Evolutionary conservation across 2,797 vertebrate species (phyloP).

Genomic region (Chrosomus eos): DNA sequence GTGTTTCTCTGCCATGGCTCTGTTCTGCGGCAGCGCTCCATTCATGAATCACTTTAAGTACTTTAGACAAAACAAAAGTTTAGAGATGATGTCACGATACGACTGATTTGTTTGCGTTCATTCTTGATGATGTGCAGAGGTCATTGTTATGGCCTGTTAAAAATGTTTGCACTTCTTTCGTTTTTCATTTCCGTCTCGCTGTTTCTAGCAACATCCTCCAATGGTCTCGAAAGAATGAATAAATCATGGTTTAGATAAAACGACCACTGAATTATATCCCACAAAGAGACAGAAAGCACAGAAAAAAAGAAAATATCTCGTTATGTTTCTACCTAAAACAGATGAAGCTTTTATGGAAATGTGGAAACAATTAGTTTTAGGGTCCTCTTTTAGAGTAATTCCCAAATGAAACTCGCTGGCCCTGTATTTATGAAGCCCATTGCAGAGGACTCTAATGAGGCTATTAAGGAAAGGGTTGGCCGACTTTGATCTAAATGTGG

Average conservation of each 20-base stretch:
- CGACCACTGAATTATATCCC: slow-evolving; percentile 64
- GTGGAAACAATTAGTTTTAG: slow-evolving; percentile 98
- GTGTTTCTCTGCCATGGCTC: not conserved
- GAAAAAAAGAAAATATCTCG: slow-evolving; percentile 66
- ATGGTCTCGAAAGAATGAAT: slow-evolving; percentile 69
- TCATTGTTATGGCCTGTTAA: slow-evolving; percentile 36
- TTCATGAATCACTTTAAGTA: slow-evolving; percentile 28
- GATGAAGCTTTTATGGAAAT: slow-evolving; percentile 85
- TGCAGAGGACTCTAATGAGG: slow-evolving; percentile 96
- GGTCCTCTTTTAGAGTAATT: slow-evolving; percentile 94
- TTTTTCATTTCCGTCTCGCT: slow-evolving; percentile 11
- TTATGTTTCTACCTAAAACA: slow-evolving; percentile 81
- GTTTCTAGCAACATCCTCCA: slow-evolving; percentile 31
- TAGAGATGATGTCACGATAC: slow-evolving; percentile 40
- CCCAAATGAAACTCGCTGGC: slow-evolving; percentile 92
- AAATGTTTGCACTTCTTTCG: slow-evolving; percentile 16
- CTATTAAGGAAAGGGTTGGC: slow-evolving; percentile 95
- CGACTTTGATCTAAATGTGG: slow-evolving; percentile 98
- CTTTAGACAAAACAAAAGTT: slow-evolving; percentile 39
- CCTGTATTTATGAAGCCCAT: slow-evolving; percentile 91
- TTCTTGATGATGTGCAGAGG: slow-evolving; percentile 41
- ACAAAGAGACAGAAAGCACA: slow-evolving; percentile 64
- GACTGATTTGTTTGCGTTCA: slow-evolving; percentile 29
- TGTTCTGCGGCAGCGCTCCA: not conserved
- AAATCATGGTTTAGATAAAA: slow-evolving; percentile 73